Evolutionary conservation across 2,888 invertebrate species (phyloP).

Genomic region (Adelognathus sp.): DNA sequence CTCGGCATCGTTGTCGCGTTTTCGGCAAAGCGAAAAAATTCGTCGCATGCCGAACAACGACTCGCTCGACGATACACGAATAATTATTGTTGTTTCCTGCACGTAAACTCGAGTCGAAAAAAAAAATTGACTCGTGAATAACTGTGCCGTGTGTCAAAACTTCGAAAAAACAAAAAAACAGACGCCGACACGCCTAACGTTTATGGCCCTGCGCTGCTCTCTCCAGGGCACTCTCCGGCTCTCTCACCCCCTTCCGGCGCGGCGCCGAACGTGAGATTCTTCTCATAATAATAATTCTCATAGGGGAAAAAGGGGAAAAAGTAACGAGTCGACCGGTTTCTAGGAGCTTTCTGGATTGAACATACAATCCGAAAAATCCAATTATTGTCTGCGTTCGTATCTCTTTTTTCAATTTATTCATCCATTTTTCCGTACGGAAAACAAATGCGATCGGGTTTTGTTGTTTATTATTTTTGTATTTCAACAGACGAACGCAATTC

Average conservation of each 20-base stretch:
- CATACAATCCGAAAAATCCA: not conserved
- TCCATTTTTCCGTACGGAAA: not conserved
- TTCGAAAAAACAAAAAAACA: slow-evolving; percentile 65
- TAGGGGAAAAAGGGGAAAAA: slow-evolving; percentile 50
- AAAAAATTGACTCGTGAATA: not conserved
- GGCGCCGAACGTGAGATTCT: slow-evolving; percentile 50
- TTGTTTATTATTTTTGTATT: too few species aligned
- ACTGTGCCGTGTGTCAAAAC: slow-evolving; percentile 33
- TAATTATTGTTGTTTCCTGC: not conserved
- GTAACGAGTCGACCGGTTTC: slow-evolving; percentile 8
- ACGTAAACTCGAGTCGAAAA: not conserved
- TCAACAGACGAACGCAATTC: not conserved
- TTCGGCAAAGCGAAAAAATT: not conserved
- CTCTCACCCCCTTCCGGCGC: slow-evolving; percentile 53
- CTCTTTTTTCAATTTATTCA: too few species aligned
- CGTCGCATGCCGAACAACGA: not conserved
- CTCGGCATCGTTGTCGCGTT: not conserved
- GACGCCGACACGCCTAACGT: slow-evolving; percentile 78
- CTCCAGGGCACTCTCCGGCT: slow-evolving; percentile 68
- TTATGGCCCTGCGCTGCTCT: slow-evolving; percentile 73
- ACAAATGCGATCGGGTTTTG: not conserved
- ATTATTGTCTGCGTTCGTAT: not conserved
- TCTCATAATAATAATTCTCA: slow-evolving; percentile 57
- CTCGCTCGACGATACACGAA: not conserved
- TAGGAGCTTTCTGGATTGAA: slow-evolving; percentile 1